phyloP scores from a whole-genome alignment of 2,797 vertebrate genomes.

The Antennarius maculatus region DNA sequence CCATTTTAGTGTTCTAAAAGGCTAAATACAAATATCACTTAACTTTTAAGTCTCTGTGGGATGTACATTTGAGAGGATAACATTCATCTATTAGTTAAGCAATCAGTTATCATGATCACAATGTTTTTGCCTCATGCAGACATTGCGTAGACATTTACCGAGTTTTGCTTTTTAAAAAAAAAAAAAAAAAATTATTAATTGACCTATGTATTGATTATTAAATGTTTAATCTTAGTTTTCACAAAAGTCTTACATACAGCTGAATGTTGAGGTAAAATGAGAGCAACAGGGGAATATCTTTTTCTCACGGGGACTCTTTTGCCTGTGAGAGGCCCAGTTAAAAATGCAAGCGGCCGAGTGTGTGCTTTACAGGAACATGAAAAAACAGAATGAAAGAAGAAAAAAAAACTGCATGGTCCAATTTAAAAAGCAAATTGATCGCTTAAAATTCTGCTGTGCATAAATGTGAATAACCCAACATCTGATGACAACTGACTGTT shows the following conservation, averaged over 20 bases:
- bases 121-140: too few relatives aligned
- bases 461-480: too few relatives aligned
- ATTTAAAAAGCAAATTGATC: too few relatives aligned
- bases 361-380: too few relatives aligned
- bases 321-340: conserved; percentile 88
- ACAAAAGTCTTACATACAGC: conserved; percentile 34
- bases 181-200: too few relatives aligned
- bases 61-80: not conserved
- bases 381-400: too few relatives aligned
- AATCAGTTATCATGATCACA: not conserved
- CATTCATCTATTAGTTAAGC: not conserved
- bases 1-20: not conserved
- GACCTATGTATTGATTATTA: too few relatives aligned
- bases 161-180: too few relatives aligned
- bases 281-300: conserved; percentile 39
- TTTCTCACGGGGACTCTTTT: conserved; percentile 53
- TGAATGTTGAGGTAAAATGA: conserved; percentile 28
- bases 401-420: too few relatives aligned
- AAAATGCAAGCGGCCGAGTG: conserved; percentile 72
- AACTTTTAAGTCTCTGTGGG: conserved; percentile 1
- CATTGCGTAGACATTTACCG: too few relatives aligned
- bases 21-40: not conserved
- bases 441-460: too few relatives aligned
- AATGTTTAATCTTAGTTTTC: conserved; percentile 78
- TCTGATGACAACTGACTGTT: too few relatives aligned